Base-by-base conservation (phyloP, 2,888 invertebrate genomes). In the Drosophila eohydei region DNA sequence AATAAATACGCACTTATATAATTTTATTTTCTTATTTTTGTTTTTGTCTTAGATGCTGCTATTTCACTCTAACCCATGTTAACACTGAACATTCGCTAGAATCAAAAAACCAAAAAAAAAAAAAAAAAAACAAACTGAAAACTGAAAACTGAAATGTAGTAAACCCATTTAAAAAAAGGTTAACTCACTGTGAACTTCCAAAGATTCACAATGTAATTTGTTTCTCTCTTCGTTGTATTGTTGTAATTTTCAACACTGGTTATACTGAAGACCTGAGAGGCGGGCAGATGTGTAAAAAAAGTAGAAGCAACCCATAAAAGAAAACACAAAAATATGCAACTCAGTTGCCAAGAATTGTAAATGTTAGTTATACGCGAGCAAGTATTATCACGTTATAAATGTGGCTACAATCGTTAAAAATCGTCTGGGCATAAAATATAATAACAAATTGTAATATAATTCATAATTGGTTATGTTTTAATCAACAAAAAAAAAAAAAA, bases 341-440 rank as follows among this genome's bases (percentile, higher is more conserved):
- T 46, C 61, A 64, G 78, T 78, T 74, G 61, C 74, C 74, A 50
- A 52, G 43, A 52, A 75, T 60, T 80, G 77, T 80, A 80, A 76
- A 80, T 75, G 76, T 80, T 76, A 70, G 71, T 65, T 64, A 61
- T 75, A 70, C 51, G 38, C 64, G 75, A 80, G 76, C 76, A 80
- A 76, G 76, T 80, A 76, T 76, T 70, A 80, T 80, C 80, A 76
- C 77, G 76, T 76, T 76, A 70, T 76, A 76, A 76, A 76, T 76
- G 76, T 76, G 76, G 80, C 76, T 65, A 59, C 59, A 69, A n/a
- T 69, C 57, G 70, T 80, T 58, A 55, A 69, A 64, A 64, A 75
- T 56, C 60, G 71, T 71, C 71, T 70, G 71, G 72, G 58, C 71
- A 50, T 65, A 62, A 54, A 50, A 32, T 11, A 50, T 12, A 50